Evolutionary conservation across 2,797 vertebrate species (phyloP).

Genomic region (Chaetophractus vellerosus): DNA sequence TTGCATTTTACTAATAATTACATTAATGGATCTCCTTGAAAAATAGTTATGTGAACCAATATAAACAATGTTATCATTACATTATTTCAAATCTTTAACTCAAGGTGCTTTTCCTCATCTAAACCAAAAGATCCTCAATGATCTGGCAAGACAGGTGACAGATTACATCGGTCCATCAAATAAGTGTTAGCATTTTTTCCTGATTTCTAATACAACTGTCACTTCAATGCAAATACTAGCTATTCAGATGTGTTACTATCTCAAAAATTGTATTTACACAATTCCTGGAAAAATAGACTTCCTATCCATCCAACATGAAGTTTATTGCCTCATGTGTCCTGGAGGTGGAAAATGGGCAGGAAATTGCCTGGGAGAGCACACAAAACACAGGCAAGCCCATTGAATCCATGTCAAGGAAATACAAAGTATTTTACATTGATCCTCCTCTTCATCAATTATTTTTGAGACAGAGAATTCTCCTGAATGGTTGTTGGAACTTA

Average conservation of each 20-base stretch:
- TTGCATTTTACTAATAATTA: neutral
- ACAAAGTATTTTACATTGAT: neutral
- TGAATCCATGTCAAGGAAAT: neutral
- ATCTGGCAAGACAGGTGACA: neutral
- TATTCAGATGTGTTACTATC: neutral
- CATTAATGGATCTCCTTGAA: neutral
- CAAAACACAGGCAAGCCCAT: neutral
- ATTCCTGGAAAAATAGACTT: neutral
- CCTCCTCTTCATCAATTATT: constrained; percentile 1
- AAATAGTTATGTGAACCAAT: neutral
- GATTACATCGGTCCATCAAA: neutral
- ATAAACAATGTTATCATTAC: neutral
- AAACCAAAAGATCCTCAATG: neutral
- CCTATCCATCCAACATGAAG: neutral
- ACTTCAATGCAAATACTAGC: neutral
- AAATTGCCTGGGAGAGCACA: neutral
- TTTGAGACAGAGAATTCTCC: constrained; percentile 68
- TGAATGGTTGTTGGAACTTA: constrained; percentile 70
- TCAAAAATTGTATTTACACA: neutral
- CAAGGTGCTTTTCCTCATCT: neutral
- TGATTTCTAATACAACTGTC: constrained; percentile 28
- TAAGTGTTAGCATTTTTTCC: neutral
- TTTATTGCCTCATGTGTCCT: neutral
- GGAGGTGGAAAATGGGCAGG: neutral
- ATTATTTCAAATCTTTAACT: constrained; percentile 34